Evolutionary conservation across 2,113 vertebrate species (phyloP).

Genomic region (Hystrix brachyura): DNA sequence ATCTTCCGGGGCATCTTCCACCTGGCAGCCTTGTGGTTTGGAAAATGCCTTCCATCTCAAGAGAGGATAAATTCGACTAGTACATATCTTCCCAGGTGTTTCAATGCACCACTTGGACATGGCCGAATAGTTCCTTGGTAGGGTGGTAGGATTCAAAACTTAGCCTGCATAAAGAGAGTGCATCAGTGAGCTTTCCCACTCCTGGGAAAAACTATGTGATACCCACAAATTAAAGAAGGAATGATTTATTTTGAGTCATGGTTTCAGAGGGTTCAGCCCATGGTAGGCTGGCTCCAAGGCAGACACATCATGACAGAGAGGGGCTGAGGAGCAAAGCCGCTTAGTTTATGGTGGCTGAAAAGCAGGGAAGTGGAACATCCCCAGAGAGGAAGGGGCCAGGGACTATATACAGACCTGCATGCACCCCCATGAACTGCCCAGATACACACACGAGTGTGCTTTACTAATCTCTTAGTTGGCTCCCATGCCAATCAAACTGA

Average conservation of each 20-base stretch:
- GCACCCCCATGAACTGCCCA: background rate
- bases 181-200: background rate
- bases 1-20: background rate
- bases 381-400: background rate
- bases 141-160: background rate
- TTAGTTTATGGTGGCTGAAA: background rate
- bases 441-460: background rate
- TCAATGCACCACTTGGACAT: background rate
- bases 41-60: background rate
- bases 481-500: background rate
- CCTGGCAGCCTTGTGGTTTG: background rate
- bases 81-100: background rate
- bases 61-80: background rate
- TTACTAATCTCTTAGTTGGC: background rate
- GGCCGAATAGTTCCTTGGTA: background rate
- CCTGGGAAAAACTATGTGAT: background rate
- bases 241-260: background rate
- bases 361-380: background rate
- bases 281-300: background rate
- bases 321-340: background rate
- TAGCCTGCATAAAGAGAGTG: background rate
- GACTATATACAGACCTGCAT: background rate
- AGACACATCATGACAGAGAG: background rate
- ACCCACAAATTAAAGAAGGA: background rate
- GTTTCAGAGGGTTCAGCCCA: background rate